Conservation (phyloP, 2,113 vertebrate species). For the Artemisiospiza belli region DNA sequence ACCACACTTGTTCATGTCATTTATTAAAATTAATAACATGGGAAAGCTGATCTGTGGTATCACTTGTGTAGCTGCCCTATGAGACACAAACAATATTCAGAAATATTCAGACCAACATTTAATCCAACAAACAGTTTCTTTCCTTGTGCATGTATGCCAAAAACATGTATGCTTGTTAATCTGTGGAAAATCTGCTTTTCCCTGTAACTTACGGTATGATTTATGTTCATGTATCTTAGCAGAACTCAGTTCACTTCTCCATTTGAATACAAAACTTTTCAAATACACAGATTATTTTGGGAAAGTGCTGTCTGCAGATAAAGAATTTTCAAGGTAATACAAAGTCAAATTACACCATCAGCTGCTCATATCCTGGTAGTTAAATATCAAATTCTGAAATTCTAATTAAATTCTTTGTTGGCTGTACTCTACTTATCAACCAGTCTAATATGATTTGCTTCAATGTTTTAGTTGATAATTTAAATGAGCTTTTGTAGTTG, state of each 20-base stretch:
- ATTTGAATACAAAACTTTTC: not conserved
- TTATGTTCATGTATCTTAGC: not conserved
- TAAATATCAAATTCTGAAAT: not conserved
- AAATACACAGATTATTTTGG: not conserved
- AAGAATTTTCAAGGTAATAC: constrained; percentile 2
- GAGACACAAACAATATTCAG: not conserved
- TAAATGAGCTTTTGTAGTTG: not conserved
- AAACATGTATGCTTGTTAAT: not conserved
- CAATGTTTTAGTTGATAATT: not conserved
- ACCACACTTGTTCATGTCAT: not conserved
- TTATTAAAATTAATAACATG: not conserved
- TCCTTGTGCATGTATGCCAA: not conserved
- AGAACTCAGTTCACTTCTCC: not conserved
- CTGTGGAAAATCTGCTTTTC: not conserved
- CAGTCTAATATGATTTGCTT: constrained; percentile 14
- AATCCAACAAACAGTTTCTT: not conserved
- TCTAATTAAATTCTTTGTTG: constrained; percentile 19
- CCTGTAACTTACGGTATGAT: not conserved
- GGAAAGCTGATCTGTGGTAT: not conserved
- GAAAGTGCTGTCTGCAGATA: not conserved
- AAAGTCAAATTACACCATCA: not conserved
- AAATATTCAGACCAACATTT: not conserved
- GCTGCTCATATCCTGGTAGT: not conserved
- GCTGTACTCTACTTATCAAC: not conserved
- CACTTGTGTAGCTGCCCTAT: not conserved